Conservation (phyloP, 1,140 invertebrate species). For the Micrasema minimum region DNA sequence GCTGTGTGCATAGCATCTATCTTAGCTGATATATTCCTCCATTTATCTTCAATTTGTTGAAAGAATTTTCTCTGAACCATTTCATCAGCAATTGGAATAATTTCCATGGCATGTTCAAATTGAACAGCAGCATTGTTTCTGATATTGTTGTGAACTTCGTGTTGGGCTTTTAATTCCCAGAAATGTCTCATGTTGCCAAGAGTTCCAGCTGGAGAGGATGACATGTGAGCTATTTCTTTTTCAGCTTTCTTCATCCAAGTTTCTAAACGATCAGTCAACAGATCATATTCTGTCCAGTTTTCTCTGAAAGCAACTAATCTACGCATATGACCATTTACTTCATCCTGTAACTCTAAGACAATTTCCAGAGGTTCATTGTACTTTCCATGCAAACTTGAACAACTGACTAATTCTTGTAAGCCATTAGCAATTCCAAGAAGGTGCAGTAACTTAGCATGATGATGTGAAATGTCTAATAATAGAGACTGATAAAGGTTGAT, state of each 20-base stretch:
- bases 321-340: constrained; percentile 76
- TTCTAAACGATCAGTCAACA: constrained; percentile 77
- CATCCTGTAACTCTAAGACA: constrained; percentile 76
- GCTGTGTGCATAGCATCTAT: constrained; percentile 75
- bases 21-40: constrained; percentile 73
- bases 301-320: constrained; percentile 79
- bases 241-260: constrained; percentile 79
- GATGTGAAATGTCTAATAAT: constrained; percentile 79
- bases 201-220: constrained; percentile 67
- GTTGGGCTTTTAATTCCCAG: constrained; percentile 89
- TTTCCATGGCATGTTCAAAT: constrained; percentile 80
- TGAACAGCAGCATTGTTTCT: constrained; percentile 76
- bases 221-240: constrained; percentile 69
- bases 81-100: constrained; percentile 83
- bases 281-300: constrained; percentile 78
- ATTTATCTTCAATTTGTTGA: constrained; percentile 79
- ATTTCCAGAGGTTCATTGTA: constrained; percentile 76
- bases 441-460: constrained; percentile 79
- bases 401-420: constrained; percentile 78
- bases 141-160: constrained; percentile 85
- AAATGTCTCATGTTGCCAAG: constrained; percentile 81
- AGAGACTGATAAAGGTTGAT: constrained; percentile 85
- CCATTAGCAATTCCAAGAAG: constrained; percentile 77
- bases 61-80: constrained; percentile 81
- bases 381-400: constrained; percentile 76